Evolutionary conservation across 2,113 vertebrate genomes (phyloP), one percentile per base, ranked within the genome.

Genomic region (Martes martes): DNA sequence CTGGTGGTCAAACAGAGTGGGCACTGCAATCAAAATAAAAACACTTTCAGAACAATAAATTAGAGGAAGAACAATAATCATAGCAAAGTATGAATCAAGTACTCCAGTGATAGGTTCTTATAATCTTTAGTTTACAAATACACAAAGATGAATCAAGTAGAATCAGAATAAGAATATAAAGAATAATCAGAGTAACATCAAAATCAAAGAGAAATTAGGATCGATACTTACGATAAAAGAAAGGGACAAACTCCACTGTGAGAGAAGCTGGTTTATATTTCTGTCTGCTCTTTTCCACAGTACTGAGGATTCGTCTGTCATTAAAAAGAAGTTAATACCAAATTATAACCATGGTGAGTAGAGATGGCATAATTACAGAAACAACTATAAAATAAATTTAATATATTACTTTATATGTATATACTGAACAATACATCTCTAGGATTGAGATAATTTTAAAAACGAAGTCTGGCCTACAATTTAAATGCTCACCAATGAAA

Each of bases 191-290:
- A 90, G 33, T 55, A 95, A 95, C 80, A 96, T 89, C 57, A 92
- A 85, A 97, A 81, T 82, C 47, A 93, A 93, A 89, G 31, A 78
- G 39, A 79, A 94, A 95, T 31, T 69, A 39, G 63, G 47, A 39
- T 26, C 11, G 39, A 91, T 98, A 99, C 99, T 99, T 98, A 99
- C 99, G 99, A 97, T 99, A 99, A 99, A 99, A 99, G 98, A 99
- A 99, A 95, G 99, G 99, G 93, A 99, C 98, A 98, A 99, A 99
- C 96, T 99, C 99, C 74, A 99, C 99, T 15, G 99, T 99, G 94
- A 99, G 99, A 16, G 99, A 99, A 89, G 99, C 99, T 57, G 99
- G 99, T 97, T 99, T 99, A 98, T 99, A 99, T 96, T 99, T 99
- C 99, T 99, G 99, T 98, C 99, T 99, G 99, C 99, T 99, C 98